Evolutionary conservation across 2,888 invertebrate species (phyloP).

Genomic region (Drosophila parthenogenetica): DNA sequence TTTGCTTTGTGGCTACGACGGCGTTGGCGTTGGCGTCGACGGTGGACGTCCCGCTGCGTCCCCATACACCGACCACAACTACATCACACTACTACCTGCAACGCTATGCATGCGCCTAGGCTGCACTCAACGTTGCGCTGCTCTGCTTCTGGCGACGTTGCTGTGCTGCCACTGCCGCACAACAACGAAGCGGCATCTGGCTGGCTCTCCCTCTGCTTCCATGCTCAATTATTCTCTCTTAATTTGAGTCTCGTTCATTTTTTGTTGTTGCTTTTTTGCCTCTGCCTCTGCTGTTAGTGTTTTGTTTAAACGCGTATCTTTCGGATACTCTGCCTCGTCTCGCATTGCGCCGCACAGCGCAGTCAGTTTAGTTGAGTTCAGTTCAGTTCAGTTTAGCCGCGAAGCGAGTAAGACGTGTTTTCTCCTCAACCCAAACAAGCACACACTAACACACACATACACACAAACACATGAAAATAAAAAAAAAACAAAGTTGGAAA

Average conservation of each 20-base stretch:
- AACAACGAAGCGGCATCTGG: constrained; percentile 23
- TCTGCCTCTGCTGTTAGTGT: background rate
- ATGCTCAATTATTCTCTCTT: constrained; percentile 50
- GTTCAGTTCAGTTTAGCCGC: constrained; percentile 83
- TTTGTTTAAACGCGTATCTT: constrained; percentile 58
- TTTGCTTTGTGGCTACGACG: constrained; percentile 35
- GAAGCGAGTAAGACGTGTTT: constrained; percentile 85
- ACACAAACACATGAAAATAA: background rate
- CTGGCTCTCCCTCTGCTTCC: constrained; percentile 31
- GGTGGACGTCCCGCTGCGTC: constrained; percentile 43
- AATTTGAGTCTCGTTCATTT: constrained; percentile 41
- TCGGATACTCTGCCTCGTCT: constrained; percentile 48
- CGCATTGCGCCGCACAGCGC: constrained; percentile 59
- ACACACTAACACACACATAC: constrained; percentile 9
- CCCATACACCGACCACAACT: constrained; percentile 21
- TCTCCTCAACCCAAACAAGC: constrained; percentile 63
- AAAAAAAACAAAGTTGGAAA: constrained; percentile 28
- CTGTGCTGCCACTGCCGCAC: constrained; percentile 23
- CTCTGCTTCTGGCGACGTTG: too few relatives aligned
- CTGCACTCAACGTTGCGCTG: constrained; percentile 11
- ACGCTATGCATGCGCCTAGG: constrained; percentile 53
- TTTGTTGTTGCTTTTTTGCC: constrained; percentile 12
- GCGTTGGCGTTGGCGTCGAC: constrained; percentile 6
- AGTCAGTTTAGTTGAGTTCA: constrained; percentile 83
- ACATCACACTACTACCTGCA: constrained; percentile 62